Conservation (phyloP, 2,113 vertebrate species). For the Sceloporus tristichus region DNA sequence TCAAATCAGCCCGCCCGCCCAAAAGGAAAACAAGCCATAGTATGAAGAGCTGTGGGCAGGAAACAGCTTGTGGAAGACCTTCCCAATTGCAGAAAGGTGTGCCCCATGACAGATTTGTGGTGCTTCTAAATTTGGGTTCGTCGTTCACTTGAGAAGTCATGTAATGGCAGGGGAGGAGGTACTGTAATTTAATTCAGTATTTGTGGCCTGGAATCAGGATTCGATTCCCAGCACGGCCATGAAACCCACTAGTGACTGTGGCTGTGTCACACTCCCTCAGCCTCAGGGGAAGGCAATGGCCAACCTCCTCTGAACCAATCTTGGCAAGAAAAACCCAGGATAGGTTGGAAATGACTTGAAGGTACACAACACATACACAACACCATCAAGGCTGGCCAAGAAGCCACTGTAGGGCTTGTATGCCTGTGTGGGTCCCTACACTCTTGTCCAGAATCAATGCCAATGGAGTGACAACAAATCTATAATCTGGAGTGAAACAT, state of each 20-base stretch:
- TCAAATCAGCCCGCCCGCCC: constrained; percentile 72
- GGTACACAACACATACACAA: no score
- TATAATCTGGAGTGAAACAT: neutral
- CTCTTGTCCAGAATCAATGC: neutral
- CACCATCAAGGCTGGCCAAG: neutral
- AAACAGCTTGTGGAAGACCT: constrained; percentile 74
- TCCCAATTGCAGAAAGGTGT: constrained; percentile 68
- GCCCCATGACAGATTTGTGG: constrained; percentile 22
- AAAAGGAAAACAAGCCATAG: constrained; percentile 68
- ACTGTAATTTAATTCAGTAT: neutral
- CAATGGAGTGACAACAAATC: neutral
- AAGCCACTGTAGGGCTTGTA: neutral
- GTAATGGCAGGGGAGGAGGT: constrained; percentile 15
- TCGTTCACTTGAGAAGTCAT: neutral
- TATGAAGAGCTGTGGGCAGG: constrained; percentile 76
- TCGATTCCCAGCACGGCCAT: no score
- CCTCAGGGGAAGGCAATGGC: no score
- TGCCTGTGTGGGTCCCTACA: neutral
- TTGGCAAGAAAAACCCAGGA: no score
- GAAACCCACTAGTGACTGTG: no score
- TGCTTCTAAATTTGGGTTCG: constrained; percentile 12
- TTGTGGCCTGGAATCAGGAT: no score
- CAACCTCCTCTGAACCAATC: no score
- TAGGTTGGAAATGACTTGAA: no score
- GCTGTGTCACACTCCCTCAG: no score